phyloP scores from a whole-genome alignment of 2,797 vertebrate species.

The Oophaga sylvatica region DNA sequence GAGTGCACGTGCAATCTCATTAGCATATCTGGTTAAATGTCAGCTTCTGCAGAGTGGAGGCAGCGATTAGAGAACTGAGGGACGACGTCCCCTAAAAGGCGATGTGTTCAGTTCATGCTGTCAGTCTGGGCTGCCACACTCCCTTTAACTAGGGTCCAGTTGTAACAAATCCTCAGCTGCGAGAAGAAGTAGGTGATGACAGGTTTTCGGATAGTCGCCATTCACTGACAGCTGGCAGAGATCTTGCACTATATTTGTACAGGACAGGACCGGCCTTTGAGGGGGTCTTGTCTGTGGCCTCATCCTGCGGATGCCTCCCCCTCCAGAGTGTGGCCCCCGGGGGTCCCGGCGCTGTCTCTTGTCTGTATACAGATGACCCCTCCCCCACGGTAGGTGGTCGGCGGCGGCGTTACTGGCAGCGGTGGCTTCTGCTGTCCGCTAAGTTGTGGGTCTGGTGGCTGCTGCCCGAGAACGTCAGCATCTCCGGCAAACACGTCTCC shows the following conservation, averaged over 20 bases:
- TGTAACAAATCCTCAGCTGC: background rate
- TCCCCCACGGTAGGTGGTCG: background rate
- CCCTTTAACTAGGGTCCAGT: too few species aligned
- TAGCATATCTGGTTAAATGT: too few species aligned
- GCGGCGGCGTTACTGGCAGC: background rate
- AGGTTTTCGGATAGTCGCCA: background rate
- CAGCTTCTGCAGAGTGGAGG: too few species aligned
- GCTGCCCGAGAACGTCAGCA: slow-evolving; percentile 65
- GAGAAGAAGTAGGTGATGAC: background rate
- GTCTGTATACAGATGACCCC: background rate
- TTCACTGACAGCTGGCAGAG: background rate
- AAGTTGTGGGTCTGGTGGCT: slow-evolving; percentile 56
- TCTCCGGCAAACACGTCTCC: slow-evolving; percentile 69
- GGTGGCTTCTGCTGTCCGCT: background rate
- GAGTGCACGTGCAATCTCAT: too few species aligned
- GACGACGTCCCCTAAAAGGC: too few species aligned
- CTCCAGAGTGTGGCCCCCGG: too few species aligned
- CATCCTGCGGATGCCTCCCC: background rate
- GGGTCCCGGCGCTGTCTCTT: too few species aligned
- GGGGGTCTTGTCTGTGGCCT: background rate
- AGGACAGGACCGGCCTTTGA: too few species aligned
- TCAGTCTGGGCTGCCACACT: too few species aligned
- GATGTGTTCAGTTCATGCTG: too few species aligned
- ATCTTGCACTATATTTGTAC: background rate
- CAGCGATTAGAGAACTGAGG: too few species aligned